phyloP scores from a whole-genome alignment of 2,888 invertebrate species.

The Rhimphoctona megacephalus region DNA sequence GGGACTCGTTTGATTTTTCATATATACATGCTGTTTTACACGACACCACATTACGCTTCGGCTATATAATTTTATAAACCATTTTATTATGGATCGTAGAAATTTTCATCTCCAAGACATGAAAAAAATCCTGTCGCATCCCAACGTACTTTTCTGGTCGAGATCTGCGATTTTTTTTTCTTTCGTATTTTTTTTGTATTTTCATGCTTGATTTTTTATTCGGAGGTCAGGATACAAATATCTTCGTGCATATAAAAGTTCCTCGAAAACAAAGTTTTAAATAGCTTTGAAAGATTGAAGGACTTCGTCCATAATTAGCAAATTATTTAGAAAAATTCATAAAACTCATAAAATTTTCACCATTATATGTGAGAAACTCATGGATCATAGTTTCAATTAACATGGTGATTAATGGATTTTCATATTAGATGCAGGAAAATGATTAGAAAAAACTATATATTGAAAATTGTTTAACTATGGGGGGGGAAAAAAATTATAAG shows the following conservation, averaged over 20 bases:
- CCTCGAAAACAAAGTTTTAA: neutral
- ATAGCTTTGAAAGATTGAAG: neutral
- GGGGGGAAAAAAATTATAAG: neutral
- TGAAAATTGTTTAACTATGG: neutral
- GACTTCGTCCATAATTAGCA: neutral
- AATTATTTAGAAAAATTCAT: no score
- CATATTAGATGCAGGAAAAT: no score
- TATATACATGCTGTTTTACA: slow-evolving; percentile 3
- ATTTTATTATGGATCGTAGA: slow-evolving; percentile 50
- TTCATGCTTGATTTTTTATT: neutral
- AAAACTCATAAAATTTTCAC: no score
- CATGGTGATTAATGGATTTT: no score
- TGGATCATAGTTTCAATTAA: no score
- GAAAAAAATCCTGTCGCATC: no score
- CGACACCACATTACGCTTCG: slow-evolving; percentile 43
- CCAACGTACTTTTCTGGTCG: neutral
- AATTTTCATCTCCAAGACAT: slow-evolving; percentile 23
- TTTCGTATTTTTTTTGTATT: neutral
- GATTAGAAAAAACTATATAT: neutral
- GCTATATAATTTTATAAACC: slow-evolving; percentile 35
- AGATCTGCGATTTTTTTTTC: neutral
- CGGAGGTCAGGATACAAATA: neutral
- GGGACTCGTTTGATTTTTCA: slow-evolving; percentile 41
- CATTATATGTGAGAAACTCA: no score
- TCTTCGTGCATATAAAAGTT: neutral